These are phyloP conservation scores for Tubulanus polymorphus DNA, from an alignment of 2,888 invertebrate genomes.

Conservation along the genomic window DNA sequence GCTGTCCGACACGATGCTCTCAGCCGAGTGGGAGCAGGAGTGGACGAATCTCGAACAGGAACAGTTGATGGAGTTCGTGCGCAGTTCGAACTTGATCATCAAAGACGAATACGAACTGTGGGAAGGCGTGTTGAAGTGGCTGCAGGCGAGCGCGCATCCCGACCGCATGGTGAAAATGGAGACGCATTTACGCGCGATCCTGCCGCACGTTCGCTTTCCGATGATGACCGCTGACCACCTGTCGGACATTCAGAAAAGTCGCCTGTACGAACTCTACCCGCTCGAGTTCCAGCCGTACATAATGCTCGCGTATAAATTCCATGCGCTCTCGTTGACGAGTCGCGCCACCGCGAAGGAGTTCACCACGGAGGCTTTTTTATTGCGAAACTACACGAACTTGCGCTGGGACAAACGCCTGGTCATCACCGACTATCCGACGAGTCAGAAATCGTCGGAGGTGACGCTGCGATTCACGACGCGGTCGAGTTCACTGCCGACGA, in stretches of 20 bases:
- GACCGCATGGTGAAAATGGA: slow-evolving; percentile 49
- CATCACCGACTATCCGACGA: slow-evolving; percentile 34
- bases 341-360: slow-evolving; percentile 43
- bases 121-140: slow-evolving; percentile 50
- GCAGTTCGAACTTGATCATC: slow-evolving; percentile 47
- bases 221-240: slow-evolving; percentile 94
- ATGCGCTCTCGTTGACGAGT: slow-evolving; percentile 51
- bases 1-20: slow-evolving; percentile 39
- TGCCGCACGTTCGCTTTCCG: slow-evolving; percentile 80
- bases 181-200: slow-evolving; percentile 69
- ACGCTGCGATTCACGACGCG: slow-evolving; percentile 49
- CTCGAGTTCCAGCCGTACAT: slow-evolving; percentile 49
- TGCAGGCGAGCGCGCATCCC: slow-evolving; percentile 39
- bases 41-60: slow-evolving; percentile 50
- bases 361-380: slow-evolving; percentile 42
- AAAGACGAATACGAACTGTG: slow-evolving; percentile 54
- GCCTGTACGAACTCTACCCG: slow-evolving; percentile 65
- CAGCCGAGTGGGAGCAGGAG: slow-evolving; percentile 52
- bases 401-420: slow-evolving; percentile 55
- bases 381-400: slow-evolving; percentile 53
- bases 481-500: slow-evolving; percentile 50
- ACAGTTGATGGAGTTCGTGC: slow-evolving; percentile 52
- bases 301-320: slow-evolving; percentile 53
- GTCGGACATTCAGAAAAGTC: slow-evolving; percentile 74
- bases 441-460: slow-evolving; percentile 41